Evolutionary conservation across 2,888 invertebrate species (phyloP), one percentile per base, ranked within the genome.

Genomic region (Cephus pygmeus): DNA sequence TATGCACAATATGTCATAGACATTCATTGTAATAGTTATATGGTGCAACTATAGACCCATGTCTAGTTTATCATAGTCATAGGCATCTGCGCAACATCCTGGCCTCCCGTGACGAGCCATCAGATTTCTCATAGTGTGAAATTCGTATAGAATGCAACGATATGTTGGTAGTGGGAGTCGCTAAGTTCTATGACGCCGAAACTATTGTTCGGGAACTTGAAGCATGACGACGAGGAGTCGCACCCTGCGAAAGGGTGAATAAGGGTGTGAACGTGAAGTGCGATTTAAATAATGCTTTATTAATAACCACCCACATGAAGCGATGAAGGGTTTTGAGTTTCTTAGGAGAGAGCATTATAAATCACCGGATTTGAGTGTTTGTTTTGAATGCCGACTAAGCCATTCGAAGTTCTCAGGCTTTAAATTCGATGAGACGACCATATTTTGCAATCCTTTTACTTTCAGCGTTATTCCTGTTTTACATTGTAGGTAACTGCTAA

Each of bases 401-500:
- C 76, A 69, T 75, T 69, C 75, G 68, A 71, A 73, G 31, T 56
- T 23, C 36, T 31, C 75, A 34, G n/a, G 75, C 69, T 56, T 86
- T 82, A 85, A 86, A 86, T 86, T 87, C 40, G 40, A 23, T 23
- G 40, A 40, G 40, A 15, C 15, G 6, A 23, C 40, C 15, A 40
- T 23, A 23, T 23, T 23, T 40, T 40, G 6, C 23, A 40, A 23
- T 40, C 40, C 40, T 40, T 40, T 40, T 40, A 40, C 23, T 40
- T 40, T 40, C 2, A 23, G 23, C 40, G 40, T 40, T 6, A 40
- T 23, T 40, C 6, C 40, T 40, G 0, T 23, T 40, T 40, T 15
- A 40, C 40, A 40, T 40, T 40, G 23, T 40, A 40, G 15, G 6
- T 40, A 40, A 40, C 40, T 40, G 40, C 6, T 40, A 40, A 15